Conservation (phyloP, 1,140 invertebrate genomes). For the Eupeodes corollae region DNA sequence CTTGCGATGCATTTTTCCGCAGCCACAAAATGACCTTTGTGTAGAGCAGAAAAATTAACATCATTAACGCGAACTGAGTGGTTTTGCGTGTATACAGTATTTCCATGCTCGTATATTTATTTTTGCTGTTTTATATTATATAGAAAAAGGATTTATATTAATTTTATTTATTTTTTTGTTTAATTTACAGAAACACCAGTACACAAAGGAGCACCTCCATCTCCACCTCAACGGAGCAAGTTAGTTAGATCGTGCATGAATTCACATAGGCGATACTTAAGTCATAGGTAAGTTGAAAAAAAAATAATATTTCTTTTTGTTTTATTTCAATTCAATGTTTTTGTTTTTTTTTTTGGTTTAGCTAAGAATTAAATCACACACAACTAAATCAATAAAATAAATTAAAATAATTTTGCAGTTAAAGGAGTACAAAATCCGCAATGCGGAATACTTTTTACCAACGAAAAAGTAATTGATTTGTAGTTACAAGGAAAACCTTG, state of each 20-base stretch:
- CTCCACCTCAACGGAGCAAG: conserved; percentile 36
- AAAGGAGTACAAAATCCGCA: too few relatives aligned
- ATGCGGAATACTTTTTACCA: too few relatives aligned
- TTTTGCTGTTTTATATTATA: conserved; percentile 8
- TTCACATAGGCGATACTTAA: conserved; percentile 37
- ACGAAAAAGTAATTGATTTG: too few relatives aligned
- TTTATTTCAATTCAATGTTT: not conserved
- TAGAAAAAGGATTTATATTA: conserved; percentile 4
- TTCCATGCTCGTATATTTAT: conserved; percentile 8
- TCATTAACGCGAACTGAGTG: conserved; percentile 15
- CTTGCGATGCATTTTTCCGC: not conserved
- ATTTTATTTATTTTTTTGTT: conserved; percentile 4
- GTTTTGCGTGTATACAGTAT: conserved; percentile 11
- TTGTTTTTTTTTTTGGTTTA: not conserved
- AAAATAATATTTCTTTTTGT: too few relatives aligned
- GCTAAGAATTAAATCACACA: too few relatives aligned
- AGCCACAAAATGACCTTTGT: not conserved
- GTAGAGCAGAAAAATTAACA: conserved; percentile 15
- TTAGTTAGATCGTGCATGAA: conserved; percentile 37
- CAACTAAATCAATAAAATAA: too few relatives aligned
- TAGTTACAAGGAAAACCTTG: too few relatives aligned
- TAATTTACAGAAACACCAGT: conserved; percentile 33
- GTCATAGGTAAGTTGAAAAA: conserved; percentile 29
- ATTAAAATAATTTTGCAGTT: too few relatives aligned
- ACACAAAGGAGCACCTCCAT: conserved; percentile 36